phyloP scores from a whole-genome alignment of 2,113 vertebrate genomes.

The Vulpes lagopus region DNA sequence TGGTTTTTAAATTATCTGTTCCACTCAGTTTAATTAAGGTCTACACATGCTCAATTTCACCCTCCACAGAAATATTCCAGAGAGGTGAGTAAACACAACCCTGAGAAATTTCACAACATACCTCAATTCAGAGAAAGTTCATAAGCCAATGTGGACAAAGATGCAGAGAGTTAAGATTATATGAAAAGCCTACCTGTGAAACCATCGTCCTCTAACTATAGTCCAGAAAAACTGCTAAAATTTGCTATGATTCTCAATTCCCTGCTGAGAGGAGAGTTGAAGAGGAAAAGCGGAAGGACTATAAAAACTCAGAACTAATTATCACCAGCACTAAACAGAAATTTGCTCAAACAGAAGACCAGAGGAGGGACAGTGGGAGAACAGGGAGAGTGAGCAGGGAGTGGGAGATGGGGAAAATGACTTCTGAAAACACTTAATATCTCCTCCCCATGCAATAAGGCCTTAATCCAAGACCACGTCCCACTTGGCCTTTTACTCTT shows the following conservation, averaged over 20 bases:
- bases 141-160: not conserved
- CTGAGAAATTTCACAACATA: not conserved
- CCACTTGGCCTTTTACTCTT: not conserved
- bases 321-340: not conserved
- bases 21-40: not conserved
- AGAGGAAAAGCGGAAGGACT: not conserved
- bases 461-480: not conserved
- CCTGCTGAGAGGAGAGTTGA: not conserved
- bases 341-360: not conserved
- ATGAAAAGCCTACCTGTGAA: not conserved
- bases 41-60: not conserved
- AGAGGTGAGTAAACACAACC: not conserved
- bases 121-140: not conserved
- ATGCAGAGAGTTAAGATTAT: not conserved
- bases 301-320: slow-evolving; percentile 1
- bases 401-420: not conserved
- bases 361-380: not conserved
- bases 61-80: not conserved
- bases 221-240: not conserved
- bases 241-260: slow-evolving; percentile 13
- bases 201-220: not conserved
- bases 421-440: not conserved
- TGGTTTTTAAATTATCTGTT: not conserved
- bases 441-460: not conserved
- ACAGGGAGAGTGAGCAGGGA: not conserved